Base-by-base conservation (phyloP, 2,113 vertebrate genomes). In the Peucedramus taeniatus region DNA sequence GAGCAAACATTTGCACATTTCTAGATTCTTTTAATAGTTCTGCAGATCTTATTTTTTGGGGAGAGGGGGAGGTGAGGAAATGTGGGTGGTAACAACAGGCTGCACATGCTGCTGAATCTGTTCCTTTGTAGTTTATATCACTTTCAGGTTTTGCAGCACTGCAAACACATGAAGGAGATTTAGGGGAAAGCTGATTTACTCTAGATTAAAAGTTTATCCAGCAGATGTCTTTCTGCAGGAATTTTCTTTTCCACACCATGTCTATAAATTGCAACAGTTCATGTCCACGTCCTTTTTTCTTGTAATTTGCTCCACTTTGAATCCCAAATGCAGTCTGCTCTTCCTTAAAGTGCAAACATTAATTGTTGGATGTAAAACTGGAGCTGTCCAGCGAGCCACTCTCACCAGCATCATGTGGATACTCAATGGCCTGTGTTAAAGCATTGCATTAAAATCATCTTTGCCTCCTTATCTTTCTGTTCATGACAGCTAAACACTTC, bases 341-440 rank as follows among this genome's bases (percentile, higher is more conserved):
- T 69, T 42, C 35, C 56, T 70, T 37, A 1, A 71, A 77, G 27
- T 28, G 24, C 77, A 63, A 70, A 35, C 33, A 16, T 65, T 11
- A 21, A 28, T 64, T 93, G 47, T 56, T 63, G 51, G 49, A 39
- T 49, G 20, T 60, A 28, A 57, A 74, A 31, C 74, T 81, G 95
- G 95, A 96, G 95, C 94, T 94, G 92, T 95, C 92, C 93, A 93
- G 74, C 31, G 13, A 83, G 35, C 26, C 57, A 20, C 27, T 9
- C 47, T 50, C 77, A 50, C 26, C 21, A 37, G 19, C n/a, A 44
- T 89, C 39, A 22, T 35, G 26, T 50, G 66, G 60, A 3, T 70
- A 2, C 0, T 6, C n/a, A 35, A 1, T 23, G 40, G 21, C 23
- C 12, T 3, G 5, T 51, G n/a, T 51, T 57, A 68, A 39, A 79